phyloP scores from a whole-genome alignment of 2,113 vertebrate genomes.

The Pseudopodoces humilis region DNA sequence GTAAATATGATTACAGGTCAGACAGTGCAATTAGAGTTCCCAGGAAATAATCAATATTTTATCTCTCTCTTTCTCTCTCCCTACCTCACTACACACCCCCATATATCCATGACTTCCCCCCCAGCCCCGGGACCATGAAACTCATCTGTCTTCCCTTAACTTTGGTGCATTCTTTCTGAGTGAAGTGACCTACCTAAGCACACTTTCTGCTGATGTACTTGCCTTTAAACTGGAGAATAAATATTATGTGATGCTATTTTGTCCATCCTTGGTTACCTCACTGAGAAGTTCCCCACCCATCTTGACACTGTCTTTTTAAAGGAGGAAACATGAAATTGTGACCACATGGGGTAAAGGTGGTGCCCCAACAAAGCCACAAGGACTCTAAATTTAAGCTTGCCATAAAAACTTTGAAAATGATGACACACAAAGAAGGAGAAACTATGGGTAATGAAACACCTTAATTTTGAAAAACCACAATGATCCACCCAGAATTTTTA shows the following conservation, averaged over 20 bases:
- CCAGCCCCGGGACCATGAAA: neutral
- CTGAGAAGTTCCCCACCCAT: neutral
- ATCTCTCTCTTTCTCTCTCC: neutral
- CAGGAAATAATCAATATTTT: neutral
- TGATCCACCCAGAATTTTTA: constrained; percentile 57
- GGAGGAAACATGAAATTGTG: constrained; percentile 30
- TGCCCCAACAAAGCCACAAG: constrained; percentile 36
- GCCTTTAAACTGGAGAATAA: neutral
- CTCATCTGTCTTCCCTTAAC: neutral
- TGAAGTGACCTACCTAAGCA: neutral
- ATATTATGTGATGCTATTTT: neutral
- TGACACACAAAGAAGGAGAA: constrained; percentile 61
- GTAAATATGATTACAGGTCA: neutral
- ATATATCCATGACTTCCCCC: neutral
- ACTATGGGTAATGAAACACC: constrained; percentile 49
- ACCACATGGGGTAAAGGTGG: constrained; percentile 38
- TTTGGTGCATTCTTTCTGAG: neutral
- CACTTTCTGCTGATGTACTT: neutral
- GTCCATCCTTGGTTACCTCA: neutral
- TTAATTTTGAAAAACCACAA: constrained; percentile 65
- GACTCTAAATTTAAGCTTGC: constrained; percentile 54
- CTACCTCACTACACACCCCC: neutral
- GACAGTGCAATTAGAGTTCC: neutral
- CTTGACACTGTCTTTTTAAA: neutral
- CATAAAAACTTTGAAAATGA: constrained; percentile 62